Percentiles rank a stretch among this genome's conserved stretches.
phyloP scores from a whole-genome alignment of 2,888 invertebrate species.

The Epirrita christyi region DNA sequence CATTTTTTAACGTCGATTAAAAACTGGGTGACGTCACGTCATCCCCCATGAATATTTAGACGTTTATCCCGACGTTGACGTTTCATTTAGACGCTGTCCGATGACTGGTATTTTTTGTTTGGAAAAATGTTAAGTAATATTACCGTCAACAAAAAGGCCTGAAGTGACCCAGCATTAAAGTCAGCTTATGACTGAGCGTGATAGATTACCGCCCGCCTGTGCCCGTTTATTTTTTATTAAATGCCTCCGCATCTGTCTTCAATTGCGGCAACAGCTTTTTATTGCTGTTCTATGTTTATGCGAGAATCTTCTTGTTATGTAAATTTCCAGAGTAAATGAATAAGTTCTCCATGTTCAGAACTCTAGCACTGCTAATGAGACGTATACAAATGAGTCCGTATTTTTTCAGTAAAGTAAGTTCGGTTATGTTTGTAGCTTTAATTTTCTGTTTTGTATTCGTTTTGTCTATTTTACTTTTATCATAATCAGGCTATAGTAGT shows the following conservation, averaged over 20 bases:
- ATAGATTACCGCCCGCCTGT: conserved; percentile 73
- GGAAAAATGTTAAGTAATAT: conserved; percentile 72
- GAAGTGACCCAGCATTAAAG: conserved; percentile 83
- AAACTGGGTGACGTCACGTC: conserved; percentile 49
- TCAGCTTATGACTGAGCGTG: conserved; percentile 81
- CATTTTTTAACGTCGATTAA: conserved; percentile 52
- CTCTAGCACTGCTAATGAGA: conserved; percentile 39
- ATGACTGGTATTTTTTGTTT: conserved; percentile 71
- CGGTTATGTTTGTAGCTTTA: conserved; percentile 40
- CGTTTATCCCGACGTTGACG: conserved; percentile 67
- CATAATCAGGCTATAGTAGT: no score
- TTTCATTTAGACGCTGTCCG: conserved; percentile 67
- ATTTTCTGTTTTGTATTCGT: conserved; percentile 29
- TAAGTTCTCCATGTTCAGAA: conserved; percentile 33
- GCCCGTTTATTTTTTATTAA: conserved; percentile 79
- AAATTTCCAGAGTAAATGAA: conserved; percentile 43
- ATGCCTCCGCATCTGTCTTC: conserved; percentile 73
- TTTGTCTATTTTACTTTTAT: no score
- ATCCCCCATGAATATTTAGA: conserved; percentile 58
- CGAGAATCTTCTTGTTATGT: conserved; percentile 46
- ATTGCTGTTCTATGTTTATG: conserved; percentile 56
- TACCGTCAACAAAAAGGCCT: conserved; percentile 80
- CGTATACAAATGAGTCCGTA: conserved; percentile 44
- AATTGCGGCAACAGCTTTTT: conserved; percentile 75
- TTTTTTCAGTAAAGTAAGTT: conserved; percentile 39